Percentiles rank a stretch among this genome's conserved stretches.
phyloP scores from a whole-genome alignment of 64 coral and sea anemone genomes.

The Actinia tenebrosa region DNA sequence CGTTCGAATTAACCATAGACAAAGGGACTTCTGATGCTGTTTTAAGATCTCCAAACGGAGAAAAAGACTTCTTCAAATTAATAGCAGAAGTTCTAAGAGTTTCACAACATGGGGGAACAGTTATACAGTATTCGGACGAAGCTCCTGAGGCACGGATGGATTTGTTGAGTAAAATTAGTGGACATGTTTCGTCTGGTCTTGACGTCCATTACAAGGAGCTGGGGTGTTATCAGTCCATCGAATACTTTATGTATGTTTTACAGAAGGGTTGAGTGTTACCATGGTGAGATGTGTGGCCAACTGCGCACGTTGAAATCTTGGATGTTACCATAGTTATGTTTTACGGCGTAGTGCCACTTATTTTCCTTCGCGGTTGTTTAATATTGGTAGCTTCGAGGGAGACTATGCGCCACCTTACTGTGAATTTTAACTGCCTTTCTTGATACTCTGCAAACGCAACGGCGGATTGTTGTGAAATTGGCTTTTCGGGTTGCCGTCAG shows the following conservation, averaged over 20 bases:
- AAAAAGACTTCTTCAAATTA: conserved; percentile 43
- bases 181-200: not conserved
- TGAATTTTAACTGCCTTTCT: too few species aligned
- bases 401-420: too few species aligned
- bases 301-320: too few species aligned
- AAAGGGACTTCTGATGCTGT: conserved; percentile 85
- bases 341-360: too few species aligned
- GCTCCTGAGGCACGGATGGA: conserved; percentile 55
- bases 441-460: too few species aligned
- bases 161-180: conserved; percentile 26
- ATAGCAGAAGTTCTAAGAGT: conserved; percentile 53
- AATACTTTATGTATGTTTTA: conserved; percentile 5
- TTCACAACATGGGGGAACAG: conserved; percentile 40
- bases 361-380: too few species aligned
- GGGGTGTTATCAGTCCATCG: not conserved
- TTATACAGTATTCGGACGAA: conserved; percentile 75
- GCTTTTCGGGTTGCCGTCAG: too few species aligned
- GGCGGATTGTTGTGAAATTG: too few species aligned
- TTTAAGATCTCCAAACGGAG: conserved; percentile 43
- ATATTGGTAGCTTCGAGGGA: too few species aligned
- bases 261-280: not conserved
- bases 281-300: too few species aligned
- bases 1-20: conserved; percentile 58
- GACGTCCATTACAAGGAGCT: not conserved
- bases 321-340: too few species aligned